Conservation (phyloP, 2,888 invertebrate genomes). For the Pammene fasciana region DNA sequence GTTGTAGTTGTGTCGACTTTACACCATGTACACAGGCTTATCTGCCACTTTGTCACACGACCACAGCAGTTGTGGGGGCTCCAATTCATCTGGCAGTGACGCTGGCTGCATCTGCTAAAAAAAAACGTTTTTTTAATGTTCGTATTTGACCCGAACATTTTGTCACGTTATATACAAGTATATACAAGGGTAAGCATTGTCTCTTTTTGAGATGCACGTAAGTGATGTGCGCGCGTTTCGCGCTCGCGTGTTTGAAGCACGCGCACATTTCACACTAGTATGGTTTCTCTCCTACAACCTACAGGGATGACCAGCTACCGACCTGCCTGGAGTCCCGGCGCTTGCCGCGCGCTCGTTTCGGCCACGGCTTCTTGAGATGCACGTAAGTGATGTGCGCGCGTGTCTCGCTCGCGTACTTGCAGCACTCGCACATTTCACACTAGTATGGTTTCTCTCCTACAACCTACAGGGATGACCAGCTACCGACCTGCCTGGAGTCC, state of each 20-base stretch:
- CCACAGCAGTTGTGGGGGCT: not conserved
- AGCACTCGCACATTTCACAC: too few relatives aligned
- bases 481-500: too few relatives aligned
- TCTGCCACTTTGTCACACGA: not conserved
- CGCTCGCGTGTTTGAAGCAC: too few relatives aligned
- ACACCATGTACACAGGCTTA: not conserved
- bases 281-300: not conserved
- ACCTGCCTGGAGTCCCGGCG: too few relatives aligned
- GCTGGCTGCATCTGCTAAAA: not conserved
- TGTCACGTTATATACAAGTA: too few relatives aligned
- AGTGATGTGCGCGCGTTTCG: too few relatives aligned
- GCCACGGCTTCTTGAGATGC: slow-evolving; percentile 52
- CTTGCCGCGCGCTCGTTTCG: too few relatives aligned
- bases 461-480: too few relatives aligned
- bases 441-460: too few relatives aligned
- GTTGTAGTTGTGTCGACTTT: not conserved
- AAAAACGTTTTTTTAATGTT: not conserved
- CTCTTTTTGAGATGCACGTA: too few relatives aligned
- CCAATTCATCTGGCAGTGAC: not conserved
- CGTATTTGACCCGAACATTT: too few relatives aligned
- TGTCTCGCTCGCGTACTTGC: slow-evolving; percentile 56
- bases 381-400: slow-evolving; percentile 70
- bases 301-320: not conserved
- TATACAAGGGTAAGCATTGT: too few relatives aligned
- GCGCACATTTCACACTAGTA: not conserved